These are phyloP conservation scores for Platysteira castanea DNA, from an alignment of 2,113 vertebrate species.

Conservation along the genomic window DNA sequence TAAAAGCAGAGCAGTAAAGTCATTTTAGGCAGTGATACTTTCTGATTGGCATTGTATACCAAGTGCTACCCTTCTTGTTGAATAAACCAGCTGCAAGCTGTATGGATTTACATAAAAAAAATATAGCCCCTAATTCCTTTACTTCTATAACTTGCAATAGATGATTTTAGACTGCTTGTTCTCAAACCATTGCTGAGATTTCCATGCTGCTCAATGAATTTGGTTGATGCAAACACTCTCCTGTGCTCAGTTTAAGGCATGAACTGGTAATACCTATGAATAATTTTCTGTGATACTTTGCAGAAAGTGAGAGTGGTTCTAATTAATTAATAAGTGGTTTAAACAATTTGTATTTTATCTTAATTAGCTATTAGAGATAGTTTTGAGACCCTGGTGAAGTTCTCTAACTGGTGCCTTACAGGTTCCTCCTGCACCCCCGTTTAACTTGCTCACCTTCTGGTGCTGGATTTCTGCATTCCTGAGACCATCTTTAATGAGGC, in stretches of 20 bases:
- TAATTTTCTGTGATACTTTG: background rate
- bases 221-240: background rate
- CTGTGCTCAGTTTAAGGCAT: background rate
- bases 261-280: background rate
- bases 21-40: background rate
- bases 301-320: background rate
- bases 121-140: background rate
- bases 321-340: background rate
- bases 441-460: background rate
- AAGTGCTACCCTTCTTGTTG: background rate
- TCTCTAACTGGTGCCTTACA: background rate
- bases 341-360: background rate
- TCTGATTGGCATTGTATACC: background rate
- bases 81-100: background rate
- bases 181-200: background rate
- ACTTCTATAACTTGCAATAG: background rate
- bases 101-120: background rate
- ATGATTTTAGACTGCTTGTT: background rate
- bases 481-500: background rate
- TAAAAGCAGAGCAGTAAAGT: background rate
- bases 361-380: rapidly evolving
- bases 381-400: background rate
- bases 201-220: background rate
- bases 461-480: background rate
- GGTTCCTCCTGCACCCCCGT: rapidly evolving